Evolutionary conservation across 2,113 vertebrate genomes (phyloP), one percentile per base, ranked within the genome.

Genomic region (Petaurus breviceps): DNA sequence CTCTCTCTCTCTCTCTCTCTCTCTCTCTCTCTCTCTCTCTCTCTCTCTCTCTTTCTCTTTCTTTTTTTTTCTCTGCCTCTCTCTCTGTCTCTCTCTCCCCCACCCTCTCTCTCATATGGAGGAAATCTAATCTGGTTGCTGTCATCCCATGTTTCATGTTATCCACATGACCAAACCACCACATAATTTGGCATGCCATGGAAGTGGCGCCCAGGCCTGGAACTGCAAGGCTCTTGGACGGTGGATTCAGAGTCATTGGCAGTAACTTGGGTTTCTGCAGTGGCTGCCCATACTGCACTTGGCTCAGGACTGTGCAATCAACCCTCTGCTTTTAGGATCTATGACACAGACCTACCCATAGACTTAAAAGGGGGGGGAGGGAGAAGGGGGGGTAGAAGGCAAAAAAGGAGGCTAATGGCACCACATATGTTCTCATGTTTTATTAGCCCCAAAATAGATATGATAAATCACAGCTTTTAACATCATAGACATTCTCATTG

Each of bases 401-500:
- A 93, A 94, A 92, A 92, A 96, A 97, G 93, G 50, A 97, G n/a
- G 16, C 90, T 95, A 49, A 61, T n/a, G 90, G 77, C 90, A 90
- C 26, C 0, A 91, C 49, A 68, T 97, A 97, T 95, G 94, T 93
- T 94, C 93, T 94, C 90, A 49, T 93, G 93, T 96, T 97, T 97
- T 51, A 95, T 93, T 96, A 96, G 96, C 94, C 96, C 96, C 95
- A 96, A 96, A 96, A 92, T 37, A 89, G 68, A 94, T 84, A 96
- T 89, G 77, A 98, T 97, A 92, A 90, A 97, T 97, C 95, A 96
- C 3, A 55, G 43, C 93, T 94, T 93, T 95, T 97, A 90, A 92
- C 94, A 98, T 95, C 92, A 90, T 84, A 25, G 89, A 97, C 96
- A 93, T 97, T 97, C 95, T 97, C 95, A 97, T 96, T 84, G 97